Evolutionary conservation across 2,797 vertebrate genomes (phyloP).

Genomic region (Cyprinella venusta): DNA sequence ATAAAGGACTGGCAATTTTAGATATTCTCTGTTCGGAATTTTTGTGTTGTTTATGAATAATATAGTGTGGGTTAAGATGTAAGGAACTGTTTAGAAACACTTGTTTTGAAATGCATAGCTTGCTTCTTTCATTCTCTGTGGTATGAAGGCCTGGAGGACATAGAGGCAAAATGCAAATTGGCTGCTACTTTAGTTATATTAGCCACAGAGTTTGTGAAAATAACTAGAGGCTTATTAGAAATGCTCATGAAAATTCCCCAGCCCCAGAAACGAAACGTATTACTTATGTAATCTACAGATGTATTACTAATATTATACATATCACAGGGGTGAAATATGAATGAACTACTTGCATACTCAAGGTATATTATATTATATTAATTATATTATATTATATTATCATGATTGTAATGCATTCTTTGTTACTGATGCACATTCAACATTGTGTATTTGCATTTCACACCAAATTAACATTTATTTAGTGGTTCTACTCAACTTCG

Average conservation of each 20-base stretch:
- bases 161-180: conserved; percentile 32
- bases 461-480: conserved; percentile 3
- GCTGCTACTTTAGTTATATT: conserved; percentile 24
- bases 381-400: conserved; percentile 10
- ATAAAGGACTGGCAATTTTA: neutral
- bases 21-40: neutral
- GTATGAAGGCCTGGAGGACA: conserved; percentile 12
- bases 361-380: neutral
- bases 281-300: conserved; percentile 9
- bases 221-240: conserved; percentile 32
- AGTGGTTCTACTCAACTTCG: neutral
- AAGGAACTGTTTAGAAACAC: conserved; percentile 12
- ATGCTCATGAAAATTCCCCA: conserved; percentile 9
- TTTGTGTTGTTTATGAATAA: neutral
- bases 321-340: neutral
- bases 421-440: conserved; percentile 16
- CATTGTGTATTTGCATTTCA: conserved; percentile 5
- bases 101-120: conserved; percentile 7
- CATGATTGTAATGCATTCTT: conserved; percentile 20
- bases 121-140: conserved; percentile 14
- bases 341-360: neutral
- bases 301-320: neutral
- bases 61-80: conserved; percentile 11
- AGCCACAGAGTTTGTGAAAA: conserved; percentile 29
- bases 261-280: conserved; percentile 6